A percentile compares a stretch with the other conserved stretches of the same genome.
phyloP scores from a whole-genome alignment of 2,797 vertebrate genomes.

The Gallinago solitaria region DNA sequence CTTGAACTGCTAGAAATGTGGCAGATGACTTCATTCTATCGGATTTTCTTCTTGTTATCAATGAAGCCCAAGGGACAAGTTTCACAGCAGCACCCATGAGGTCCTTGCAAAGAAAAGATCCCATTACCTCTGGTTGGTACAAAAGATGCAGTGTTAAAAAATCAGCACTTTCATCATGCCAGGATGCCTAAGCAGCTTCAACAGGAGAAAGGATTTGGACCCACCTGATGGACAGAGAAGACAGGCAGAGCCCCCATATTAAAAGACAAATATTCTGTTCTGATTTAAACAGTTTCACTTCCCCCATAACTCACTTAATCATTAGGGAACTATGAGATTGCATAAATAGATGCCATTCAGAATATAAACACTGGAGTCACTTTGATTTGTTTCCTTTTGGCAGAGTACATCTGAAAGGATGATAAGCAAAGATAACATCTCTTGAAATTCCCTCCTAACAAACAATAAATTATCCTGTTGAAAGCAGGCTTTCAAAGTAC shows the following conservation, averaged over 20 bases:
- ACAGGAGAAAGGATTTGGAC: background rate
- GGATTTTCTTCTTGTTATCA: background rate
- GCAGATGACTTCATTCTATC: background rate
- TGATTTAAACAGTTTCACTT: slow-evolving; percentile 7
- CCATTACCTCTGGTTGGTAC: background rate
- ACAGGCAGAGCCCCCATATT: background rate
- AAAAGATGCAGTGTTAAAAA: background rate
- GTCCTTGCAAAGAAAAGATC: background rate
- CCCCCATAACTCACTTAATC: background rate
- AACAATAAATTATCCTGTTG: slow-evolving; percentile 13
- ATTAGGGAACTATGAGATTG: slow-evolving; percentile 11
- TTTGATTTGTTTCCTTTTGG: slow-evolving; percentile 34
- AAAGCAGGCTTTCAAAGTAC: background rate
- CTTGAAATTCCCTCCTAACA: slow-evolving; percentile 43
- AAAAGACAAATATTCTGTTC: slow-evolving; percentile 33
- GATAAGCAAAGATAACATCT: slow-evolving; percentile 34
- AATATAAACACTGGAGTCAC: slow-evolving; percentile 13
- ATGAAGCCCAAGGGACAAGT: background rate
- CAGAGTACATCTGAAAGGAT: slow-evolving; percentile 13
- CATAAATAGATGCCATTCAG: slow-evolving; percentile 44
- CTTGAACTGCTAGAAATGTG: background rate
- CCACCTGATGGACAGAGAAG: background rate
- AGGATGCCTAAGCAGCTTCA: background rate
- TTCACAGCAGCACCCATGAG: background rate
- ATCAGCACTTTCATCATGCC: background rate